Conservation (phyloP, 2,797 vertebrate species). For the Lepilemur ruficaudatus region DNA sequence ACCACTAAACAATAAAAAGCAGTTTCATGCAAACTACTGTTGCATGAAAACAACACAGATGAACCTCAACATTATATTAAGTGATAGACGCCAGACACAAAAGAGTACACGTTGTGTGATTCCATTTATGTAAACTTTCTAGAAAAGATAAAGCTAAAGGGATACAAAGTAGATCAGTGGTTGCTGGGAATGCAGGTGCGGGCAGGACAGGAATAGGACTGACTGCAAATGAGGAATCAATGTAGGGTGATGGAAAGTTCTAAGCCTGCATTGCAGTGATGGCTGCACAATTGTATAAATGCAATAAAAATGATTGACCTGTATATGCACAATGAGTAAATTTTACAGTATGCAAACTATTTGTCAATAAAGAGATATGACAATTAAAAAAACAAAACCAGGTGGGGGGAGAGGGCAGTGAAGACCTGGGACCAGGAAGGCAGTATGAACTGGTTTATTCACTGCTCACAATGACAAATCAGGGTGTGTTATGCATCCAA, state of each 20-base stretch:
- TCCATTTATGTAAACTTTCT: not conserved
- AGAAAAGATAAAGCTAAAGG: not conserved
- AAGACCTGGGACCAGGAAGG: not conserved
- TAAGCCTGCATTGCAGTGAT: accelerated
- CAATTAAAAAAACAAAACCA: not conserved
- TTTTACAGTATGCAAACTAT: not conserved
- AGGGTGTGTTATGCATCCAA: too few relatives aligned
- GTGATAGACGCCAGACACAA: not conserved
- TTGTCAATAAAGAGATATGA: not conserved
- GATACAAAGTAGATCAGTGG: not conserved
- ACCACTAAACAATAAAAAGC: not conserved
- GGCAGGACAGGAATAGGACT: accelerated
- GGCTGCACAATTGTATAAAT: too few relatives aligned
- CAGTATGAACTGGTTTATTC: not conserved
- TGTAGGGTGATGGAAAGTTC: not conserved
- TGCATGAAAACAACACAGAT: accelerated
- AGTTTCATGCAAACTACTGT: too few relatives aligned
- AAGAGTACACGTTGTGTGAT: not conserved
- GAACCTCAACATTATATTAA: not conserved
- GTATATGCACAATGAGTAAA: not conserved
- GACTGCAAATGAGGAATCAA: not conserved
- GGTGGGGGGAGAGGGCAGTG: too few relatives aligned
- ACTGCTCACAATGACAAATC: not conserved
- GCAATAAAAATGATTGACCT: not conserved
- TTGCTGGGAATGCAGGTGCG: not conserved